Evolutionary conservation across 1,140 invertebrate species (phyloP).

Genomic region (Luehdorfia chinensis): DNA sequence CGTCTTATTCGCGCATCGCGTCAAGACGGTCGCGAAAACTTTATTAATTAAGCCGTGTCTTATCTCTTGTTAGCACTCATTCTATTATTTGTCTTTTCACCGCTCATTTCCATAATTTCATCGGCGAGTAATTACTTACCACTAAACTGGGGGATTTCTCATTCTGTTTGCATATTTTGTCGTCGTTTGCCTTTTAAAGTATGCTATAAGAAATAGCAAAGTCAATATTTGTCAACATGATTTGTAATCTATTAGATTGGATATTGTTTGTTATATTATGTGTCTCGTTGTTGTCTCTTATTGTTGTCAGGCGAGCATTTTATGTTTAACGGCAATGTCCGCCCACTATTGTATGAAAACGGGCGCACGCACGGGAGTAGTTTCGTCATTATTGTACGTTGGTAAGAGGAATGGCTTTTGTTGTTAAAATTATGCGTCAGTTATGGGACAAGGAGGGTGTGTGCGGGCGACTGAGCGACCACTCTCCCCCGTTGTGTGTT

Average conservation of each 20-base stretch:
- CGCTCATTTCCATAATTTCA: conserved; percentile 76
- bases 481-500: conserved; percentile 62
- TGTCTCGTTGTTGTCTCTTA: background rate
- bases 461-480: conserved; percentile 36
- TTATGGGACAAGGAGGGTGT: conserved; percentile 41
- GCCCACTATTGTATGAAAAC: background rate
- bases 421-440: conserved; percentile 62
- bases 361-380: too few species aligned
- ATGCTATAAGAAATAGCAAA: conserved; percentile 27
- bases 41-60: conserved; percentile 77
- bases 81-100: conserved; percentile 77
- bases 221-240: conserved; percentile 26
- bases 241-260: conserved; percentile 14
- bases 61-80: conserved; percentile 77
- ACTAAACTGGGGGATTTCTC: conserved; percentile 56
- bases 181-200: conserved; percentile 47
- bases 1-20: conserved; percentile 47
- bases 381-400: conserved; percentile 36
- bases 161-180: conserved; percentile 68
- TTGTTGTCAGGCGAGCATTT: background rate
- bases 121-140: conserved; percentile 69
- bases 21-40: conserved; percentile 68
- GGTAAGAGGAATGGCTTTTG: conserved; percentile 50
- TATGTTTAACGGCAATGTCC: background rate
- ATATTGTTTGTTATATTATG: background rate